Evolutionary conservation across 2,113 vertebrate genomes (phyloP).

Genomic region (Casuarius casuarius): DNA sequence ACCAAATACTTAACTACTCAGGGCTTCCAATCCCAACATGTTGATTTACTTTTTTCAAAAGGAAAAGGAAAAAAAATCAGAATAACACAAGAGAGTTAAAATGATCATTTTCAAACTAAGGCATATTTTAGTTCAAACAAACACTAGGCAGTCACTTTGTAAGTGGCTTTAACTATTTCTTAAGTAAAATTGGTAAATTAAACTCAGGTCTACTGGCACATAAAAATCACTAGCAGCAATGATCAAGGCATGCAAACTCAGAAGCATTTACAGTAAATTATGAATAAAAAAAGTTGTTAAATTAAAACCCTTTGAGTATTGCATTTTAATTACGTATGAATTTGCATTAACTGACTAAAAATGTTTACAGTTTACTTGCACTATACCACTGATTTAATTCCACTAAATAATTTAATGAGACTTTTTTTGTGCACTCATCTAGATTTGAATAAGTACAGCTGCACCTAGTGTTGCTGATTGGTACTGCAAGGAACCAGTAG

Average conservation of each 20-base stretch:
- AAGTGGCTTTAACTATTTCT: conserved; percentile 82
- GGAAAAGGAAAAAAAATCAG: not conserved
- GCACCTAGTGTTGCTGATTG: conserved; percentile 27
- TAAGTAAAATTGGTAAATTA: conserved; percentile 81
- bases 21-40: conserved; percentile 78
- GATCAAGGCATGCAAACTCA: conserved; percentile 82
- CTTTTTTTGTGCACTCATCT: conserved; percentile 13
- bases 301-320: conserved; percentile 83
- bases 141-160: conserved; percentile 80
- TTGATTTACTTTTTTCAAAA: conserved; percentile 9
- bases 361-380: conserved; percentile 50
- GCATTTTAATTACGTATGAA: conserved; percentile 73
- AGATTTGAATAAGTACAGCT: conserved; percentile 29
- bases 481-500: conserved; percentile 2
- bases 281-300: conserved; percentile 75
- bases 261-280: conserved; percentile 81
- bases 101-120: conserved; percentile 47
- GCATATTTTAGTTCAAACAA: conserved; percentile 67
- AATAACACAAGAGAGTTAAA: conserved; percentile 52
- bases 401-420: conserved; percentile 47
- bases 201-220: conserved; percentile 81
- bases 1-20: conserved; percentile 77
- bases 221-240: conserved; percentile 84
- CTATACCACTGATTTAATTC: conserved; percentile 52
- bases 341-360: conserved; percentile 68